These are phyloP conservation scores for Drosophila parthenogenetica DNA, from an alignment of 2,888 invertebrate genomes.

Conservation along the genomic window DNA sequence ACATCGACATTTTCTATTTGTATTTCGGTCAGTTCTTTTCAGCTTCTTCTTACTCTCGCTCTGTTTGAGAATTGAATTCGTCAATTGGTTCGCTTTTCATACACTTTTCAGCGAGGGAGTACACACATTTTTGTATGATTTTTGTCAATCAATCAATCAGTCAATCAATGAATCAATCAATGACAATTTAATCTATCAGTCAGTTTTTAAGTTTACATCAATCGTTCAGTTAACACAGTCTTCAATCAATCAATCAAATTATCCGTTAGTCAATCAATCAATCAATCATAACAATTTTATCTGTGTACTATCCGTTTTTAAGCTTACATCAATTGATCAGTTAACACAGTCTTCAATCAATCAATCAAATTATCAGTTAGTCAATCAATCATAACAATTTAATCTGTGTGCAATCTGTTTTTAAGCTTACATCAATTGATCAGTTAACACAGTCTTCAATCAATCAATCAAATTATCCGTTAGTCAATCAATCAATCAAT, in stretches of 20 bases:
- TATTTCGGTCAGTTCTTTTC: constrained; percentile 15
- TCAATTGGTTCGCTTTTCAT: constrained; percentile 34
- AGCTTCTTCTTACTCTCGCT: constrained; percentile 9
- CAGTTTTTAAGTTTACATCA: no score
- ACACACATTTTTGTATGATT: background rate
- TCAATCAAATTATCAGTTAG: background rate
- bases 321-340: no score
- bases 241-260: background rate
- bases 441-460: no score
- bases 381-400: no score
- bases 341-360: no score
- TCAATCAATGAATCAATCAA: background rate
- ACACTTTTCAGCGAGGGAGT: background rate
- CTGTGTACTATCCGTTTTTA: no score
- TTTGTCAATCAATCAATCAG: background rate
- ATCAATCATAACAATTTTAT: no score
- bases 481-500: no score
- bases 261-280: no score
- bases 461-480: no score
- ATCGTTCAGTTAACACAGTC: background rate
- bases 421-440: no score
- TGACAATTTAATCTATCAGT: background rate
- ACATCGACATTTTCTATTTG: constrained; percentile 33
- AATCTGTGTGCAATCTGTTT: no score
- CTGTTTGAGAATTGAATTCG: constrained; percentile 27